A percentile compares a stretch with the other conserved stretches of the same genome.
phyloP scores from a whole-genome alignment of 2,113 vertebrate genomes.

The Benitochromis conjunctus region DNA sequence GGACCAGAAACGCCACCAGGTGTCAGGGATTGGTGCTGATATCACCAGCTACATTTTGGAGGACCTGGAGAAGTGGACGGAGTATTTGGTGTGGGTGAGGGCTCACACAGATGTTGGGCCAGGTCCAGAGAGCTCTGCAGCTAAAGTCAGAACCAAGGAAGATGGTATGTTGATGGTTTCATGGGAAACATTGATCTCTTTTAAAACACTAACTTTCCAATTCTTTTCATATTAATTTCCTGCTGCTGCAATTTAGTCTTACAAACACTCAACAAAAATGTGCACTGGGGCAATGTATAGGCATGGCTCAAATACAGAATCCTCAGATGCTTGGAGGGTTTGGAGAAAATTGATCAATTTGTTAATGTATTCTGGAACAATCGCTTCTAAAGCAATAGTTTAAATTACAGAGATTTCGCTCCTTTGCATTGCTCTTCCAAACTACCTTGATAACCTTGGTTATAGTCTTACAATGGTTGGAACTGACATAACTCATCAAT shows the following conservation, averaged over 20 bases:
- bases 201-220: not conserved
- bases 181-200: not conserved
- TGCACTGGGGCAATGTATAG: not conserved
- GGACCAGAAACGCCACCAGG: conserved; percentile 82
- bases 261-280: not conserved
- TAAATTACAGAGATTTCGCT: not conserved
- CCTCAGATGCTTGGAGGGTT: not conserved
- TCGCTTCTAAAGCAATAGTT: not conserved
- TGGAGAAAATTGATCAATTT: not conserved
- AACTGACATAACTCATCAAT: not conserved
- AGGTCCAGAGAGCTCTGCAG: conserved; percentile 83
- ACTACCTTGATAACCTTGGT: not conserved
- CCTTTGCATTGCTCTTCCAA: not conserved
- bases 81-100: conserved; percentile 91
- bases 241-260: not conserved
- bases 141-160: conserved; percentile 84
- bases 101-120: conserved; percentile 89
- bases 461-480: not conserved
- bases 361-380: not conserved
- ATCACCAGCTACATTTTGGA: conserved; percentile 85
- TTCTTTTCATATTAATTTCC: not conserved
- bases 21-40: conserved; percentile 82
- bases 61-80: conserved; percentile 93
- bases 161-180: conserved; percentile 81
- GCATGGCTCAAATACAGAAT: not conserved